A percentile compares a stretch with the other conserved stretches of the same genome.
These are phyloP conservation scores for Lagenorhynchus albirostris DNA, from an alignment of 2,113 vertebrate species.

Conservation along the genomic window DNA sequence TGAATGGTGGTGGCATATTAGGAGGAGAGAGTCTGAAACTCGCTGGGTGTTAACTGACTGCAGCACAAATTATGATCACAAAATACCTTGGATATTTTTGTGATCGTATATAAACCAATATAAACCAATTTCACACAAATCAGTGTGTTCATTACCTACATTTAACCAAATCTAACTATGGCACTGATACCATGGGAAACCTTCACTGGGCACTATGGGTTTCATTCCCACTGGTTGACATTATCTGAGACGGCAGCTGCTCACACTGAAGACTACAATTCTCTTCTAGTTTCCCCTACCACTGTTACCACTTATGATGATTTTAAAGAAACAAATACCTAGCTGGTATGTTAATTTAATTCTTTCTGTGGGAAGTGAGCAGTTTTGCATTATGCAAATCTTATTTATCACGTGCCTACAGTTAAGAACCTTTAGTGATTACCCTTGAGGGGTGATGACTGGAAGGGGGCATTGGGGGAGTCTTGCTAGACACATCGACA, in stretches of 20 bases:
- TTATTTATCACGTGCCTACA: not conserved
- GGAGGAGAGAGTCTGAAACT: not conserved
- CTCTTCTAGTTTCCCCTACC: not conserved
- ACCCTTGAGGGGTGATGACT: not conserved
- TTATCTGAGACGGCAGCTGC: not conserved
- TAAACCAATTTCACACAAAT: not conserved
- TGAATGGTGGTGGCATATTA: not conserved
- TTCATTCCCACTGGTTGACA: not conserved
- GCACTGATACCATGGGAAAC: not conserved
- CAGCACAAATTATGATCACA: not conserved
- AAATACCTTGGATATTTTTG: not conserved
- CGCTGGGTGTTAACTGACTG: not conserved
- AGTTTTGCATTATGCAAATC: not conserved
- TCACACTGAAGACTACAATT: not conserved
- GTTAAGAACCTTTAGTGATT: not conserved
- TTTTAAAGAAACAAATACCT: not conserved
- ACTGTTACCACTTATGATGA: not conserved
- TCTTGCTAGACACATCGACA: not conserved
- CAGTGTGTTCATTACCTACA: not conserved
- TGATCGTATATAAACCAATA: not conserved
- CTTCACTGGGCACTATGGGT: rapidly evolving
- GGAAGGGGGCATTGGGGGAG: rapidly evolving
- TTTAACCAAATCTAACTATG: not conserved
- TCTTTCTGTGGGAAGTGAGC: not conserved
- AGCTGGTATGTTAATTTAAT: not conserved